phyloP scores from a whole-genome alignment of 2,888 invertebrate genomes.

The Neoscelio sp. region DNA sequence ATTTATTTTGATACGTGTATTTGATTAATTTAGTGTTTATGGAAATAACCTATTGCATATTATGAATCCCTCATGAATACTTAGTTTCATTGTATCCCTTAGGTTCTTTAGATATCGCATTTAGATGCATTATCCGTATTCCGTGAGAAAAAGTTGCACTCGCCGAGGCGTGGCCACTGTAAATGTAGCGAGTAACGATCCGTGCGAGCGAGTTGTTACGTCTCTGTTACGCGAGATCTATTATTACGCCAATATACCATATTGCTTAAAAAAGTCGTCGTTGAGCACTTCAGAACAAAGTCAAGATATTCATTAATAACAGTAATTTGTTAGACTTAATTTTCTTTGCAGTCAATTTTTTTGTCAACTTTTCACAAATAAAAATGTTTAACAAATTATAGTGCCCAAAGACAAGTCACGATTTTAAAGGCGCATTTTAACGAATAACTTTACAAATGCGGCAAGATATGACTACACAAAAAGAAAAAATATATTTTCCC shows the following conservation, averaged over 20 bases:
- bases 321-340: constrained; percentile 26
- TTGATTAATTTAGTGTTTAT: constrained; percentile 5
- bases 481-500: not conserved
- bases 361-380: constrained; percentile 1
- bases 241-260: constrained; percentile 57
- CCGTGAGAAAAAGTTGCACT: constrained; percentile 70
- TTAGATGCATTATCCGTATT: constrained; percentile 55
- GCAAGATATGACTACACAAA: too few relatives aligned
- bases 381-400: constrained; percentile 28
- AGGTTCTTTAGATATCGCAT: constrained; percentile 32
- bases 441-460: not conserved
- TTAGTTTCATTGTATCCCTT: constrained; percentile 18
- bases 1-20: too few relatives aligned
- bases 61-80: constrained; percentile 18
- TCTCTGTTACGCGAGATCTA: constrained; percentile 63
- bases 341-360: constrained; percentile 14
- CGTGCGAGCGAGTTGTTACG: constrained; percentile 60
- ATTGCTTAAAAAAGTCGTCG: constrained; percentile 45
- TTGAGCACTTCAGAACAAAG: constrained; percentile 22
- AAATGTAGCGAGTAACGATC: constrained; percentile 76
- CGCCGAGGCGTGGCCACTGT: constrained; percentile 69
- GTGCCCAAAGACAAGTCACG: not conserved
- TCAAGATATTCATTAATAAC: constrained; percentile 51
- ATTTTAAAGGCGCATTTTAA: not conserved
- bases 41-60: constrained; percentile 29